Evolutionary conservation across 2,113 vertebrate genomes (phyloP), one percentile per base, ranked within the genome.

Genomic region (Falcunculus frontatus): DNA sequence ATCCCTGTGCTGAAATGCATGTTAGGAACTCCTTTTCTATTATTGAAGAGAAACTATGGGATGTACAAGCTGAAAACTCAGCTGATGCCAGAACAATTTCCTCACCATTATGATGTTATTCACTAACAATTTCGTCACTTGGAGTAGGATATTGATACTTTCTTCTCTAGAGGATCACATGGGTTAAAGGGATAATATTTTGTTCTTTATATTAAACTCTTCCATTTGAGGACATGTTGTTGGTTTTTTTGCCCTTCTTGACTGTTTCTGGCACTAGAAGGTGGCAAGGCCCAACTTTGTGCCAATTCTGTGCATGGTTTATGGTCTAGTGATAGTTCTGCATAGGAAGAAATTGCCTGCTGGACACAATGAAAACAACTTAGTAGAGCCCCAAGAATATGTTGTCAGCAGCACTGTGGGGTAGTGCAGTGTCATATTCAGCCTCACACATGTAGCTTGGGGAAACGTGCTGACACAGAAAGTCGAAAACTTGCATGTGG

Each of bases 1-100:
- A 87, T 59, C 11, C 6, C 8, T 64, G 30, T 52, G 35, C 33
- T 64, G 39, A 91, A 85, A 49, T 67, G 10, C 20, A 6, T 35
- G 13, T 35, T 87, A 62, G 1, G 0, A 1, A 1, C 16, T 41
- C 14, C 26, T 69, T 33, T 13, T 77, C 26, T 72, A 3, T n/a
- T 89, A 56, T 18, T 2, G 3, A 87, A 55, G 30, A 83, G 33
- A 73, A 88, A 60, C 22, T 60, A 35, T 37, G n/a, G 30, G 8
- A 59, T 33, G 15, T 5, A 30, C 30, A 72, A 94, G 8, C 21
- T 78, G 56, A 75, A 94, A 87, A 59, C 25, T 74, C 50, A 69
- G 10, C 12, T 62, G 35, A 53, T 57, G 33, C 3, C 32, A 56
- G 27, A 46, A 3, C 8, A 57, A 26, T 84, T 80, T 81, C 33